Evolutionary conservation across 1,140 invertebrate genomes (phyloP), one percentile per base, ranked within the genome.

Genomic region (Propsilocerus akamusi): DNA sequence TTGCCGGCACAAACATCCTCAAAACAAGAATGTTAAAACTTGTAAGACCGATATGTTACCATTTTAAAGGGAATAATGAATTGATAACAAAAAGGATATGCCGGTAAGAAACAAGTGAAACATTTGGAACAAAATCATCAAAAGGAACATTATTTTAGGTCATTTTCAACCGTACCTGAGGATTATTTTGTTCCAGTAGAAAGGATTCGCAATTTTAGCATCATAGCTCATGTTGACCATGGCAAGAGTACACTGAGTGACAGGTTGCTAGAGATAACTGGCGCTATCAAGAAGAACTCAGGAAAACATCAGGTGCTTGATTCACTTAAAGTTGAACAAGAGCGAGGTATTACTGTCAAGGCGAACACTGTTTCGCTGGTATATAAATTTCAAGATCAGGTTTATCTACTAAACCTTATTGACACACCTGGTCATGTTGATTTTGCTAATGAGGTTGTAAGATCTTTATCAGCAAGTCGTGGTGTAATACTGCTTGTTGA

Each of bases 351-450:
- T 17, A 99, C 96, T 17, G 94, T 99, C 0, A 99, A 99, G 70
- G 95, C 96, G 11, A 93, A 97, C 59, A 94, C 92, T 17, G 93
- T 83, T 12, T 92, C 92, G 1, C 69, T 99, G 48, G 75, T 86
- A 53, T 89, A 97, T 59, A 70, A 62, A 17, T 73, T 77, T 52
- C 72, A 79, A 14, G 72, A 72, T 41, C 65, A 73, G 54, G 17
- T 73, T 30, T 95, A 94, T 71, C 67, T 97, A n/a, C 69, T 98
- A 1, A 99, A 98, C 69, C 72, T 98, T 4, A 97, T 98, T 54
- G 96, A 99, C 67, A 99, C 95, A 17, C 95, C 95, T 25, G 96
- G 96, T 23, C 96, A 99, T 75, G 94, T 97, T 10, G 96, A 99
- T 67, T 99, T 99, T 69, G 81, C 86, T 4, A 96, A 90, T 71